A percentile compares a stretch with the other conserved stretches of the same genome.
Evolutionary conservation across 37 sponge, comb jelly and placozoan genomes (phyloP).

Genomic region (Spongilla lacustris): DNA sequence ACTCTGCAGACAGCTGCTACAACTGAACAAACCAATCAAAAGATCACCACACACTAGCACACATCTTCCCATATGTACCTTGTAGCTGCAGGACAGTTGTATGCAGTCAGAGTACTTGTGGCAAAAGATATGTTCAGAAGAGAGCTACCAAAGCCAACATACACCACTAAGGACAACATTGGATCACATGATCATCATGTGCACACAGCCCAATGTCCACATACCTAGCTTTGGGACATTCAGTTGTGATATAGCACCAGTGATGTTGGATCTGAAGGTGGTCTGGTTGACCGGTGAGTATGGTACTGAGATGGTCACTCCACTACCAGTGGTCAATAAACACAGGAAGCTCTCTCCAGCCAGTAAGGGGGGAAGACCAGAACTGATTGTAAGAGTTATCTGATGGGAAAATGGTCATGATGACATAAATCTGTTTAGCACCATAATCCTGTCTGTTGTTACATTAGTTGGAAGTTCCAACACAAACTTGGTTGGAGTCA

Average conservation of each 20-base stretch:
- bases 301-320: not conserved
- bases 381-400: conserved; percentile 21
- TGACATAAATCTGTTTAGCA: not conserved
- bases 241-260: not conserved
- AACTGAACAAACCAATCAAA: conserved; percentile 4
- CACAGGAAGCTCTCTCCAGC: conserved; percentile 37
- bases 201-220: not conserved
- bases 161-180: conserved; percentile 48
- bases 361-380: conserved; percentile 34
- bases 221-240: not conserved
- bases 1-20: conserved; percentile 42
- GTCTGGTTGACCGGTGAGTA: not conserved
- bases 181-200: not conserved
- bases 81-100: conserved; percentile 17
- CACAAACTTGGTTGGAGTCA: conserved; percentile 24
- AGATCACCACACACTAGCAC: not conserved
- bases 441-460: not conserved
- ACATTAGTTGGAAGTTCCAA: conserved; percentile 26
- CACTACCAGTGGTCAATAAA: not conserved
- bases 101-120: conserved; percentile 27
- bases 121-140: conserved; percentile 18
- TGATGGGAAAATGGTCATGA: conserved; percentile 14
- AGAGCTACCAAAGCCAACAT: conserved; percentile 50
- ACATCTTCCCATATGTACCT: conserved; percentile 10
- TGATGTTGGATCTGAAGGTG: not conserved